Conservation (phyloP, 2,113 vertebrate genomes). For the Ictalurus furcatus region DNA sequence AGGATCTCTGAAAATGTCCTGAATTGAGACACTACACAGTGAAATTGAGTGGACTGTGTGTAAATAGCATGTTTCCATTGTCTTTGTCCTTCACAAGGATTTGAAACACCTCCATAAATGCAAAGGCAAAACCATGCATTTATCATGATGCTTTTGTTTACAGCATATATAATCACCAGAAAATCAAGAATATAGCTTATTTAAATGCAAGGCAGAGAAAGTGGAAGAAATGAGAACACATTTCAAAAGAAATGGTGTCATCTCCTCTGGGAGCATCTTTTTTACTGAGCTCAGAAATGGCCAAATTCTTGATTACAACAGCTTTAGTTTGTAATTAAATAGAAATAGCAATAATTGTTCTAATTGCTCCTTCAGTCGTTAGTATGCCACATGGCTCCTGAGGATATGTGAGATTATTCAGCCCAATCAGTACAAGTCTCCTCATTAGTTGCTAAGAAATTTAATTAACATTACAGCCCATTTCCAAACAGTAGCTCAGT, state of each 20-base stretch:
- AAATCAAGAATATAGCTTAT: not conserved
- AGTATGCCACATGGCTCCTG: conserved; percentile 43
- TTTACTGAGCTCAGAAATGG: conserved; percentile 4
- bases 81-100: not conserved
- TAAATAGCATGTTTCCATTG: not conserved
- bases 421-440: conserved; percentile 36
- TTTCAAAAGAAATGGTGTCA: conserved; percentile 22
- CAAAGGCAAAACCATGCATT: not conserved
- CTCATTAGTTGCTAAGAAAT: conserved; percentile 55
- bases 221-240: not conserved
- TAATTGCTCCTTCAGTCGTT: conserved; percentile 52
- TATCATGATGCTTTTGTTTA: not conserved
- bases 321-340: conserved; percentile 52
- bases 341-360: conserved; percentile 49
- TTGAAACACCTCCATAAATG: no score
- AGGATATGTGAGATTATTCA: conserved; percentile 53
- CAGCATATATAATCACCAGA: not conserved
- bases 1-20: not conserved
- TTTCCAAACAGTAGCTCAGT: conserved; percentile 23
- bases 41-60: not conserved
- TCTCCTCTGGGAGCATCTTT: conserved; percentile 23
- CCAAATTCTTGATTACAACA: conserved; percentile 45
- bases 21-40: no score
- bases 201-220: not conserved
- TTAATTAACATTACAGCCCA: conserved; percentile 52